Evolutionary conservation across 2,888 invertebrate species (phyloP).

Genomic region (Troilus luridus): DNA sequence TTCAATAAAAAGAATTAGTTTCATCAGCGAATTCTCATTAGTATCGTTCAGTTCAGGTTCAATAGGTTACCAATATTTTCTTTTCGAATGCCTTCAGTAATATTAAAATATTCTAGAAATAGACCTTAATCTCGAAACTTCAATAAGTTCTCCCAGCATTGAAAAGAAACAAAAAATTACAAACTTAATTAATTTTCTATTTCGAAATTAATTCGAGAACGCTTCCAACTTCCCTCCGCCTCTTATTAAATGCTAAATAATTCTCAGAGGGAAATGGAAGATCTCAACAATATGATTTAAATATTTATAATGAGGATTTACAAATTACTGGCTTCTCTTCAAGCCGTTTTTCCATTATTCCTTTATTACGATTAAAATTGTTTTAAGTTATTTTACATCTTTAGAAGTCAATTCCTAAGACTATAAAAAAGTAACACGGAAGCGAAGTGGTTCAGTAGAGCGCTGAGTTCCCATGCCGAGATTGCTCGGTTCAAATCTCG

Average conservation of each 20-base stretch:
- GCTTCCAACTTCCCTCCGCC: background rate
- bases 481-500: too few species aligned
- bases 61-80: too few species aligned
- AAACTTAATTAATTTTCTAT: constrained; percentile 14
- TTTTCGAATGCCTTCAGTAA: background rate
- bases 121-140: background rate
- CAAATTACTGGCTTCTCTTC: too few species aligned
- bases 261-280: background rate
- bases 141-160: background rate
- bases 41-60: background rate
- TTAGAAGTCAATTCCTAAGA: too few species aligned
- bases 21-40: too few species aligned
- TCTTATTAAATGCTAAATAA: background rate
- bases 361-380: too few species aligned
- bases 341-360: too few species aligned
- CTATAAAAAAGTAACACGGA: too few species aligned
- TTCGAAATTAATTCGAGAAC: background rate
- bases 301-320: background rate
- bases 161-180: background rate
- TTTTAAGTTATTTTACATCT: too few species aligned
- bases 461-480: too few species aligned
- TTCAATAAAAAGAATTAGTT: too few species aligned
- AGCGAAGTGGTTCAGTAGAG: too few species aligned
- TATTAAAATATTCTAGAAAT: background rate
- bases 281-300: background rate